Evolutionary conservation across 2,888 invertebrate species (phyloP).

Genomic region (Sinodicranocentrus sp.): DNA sequence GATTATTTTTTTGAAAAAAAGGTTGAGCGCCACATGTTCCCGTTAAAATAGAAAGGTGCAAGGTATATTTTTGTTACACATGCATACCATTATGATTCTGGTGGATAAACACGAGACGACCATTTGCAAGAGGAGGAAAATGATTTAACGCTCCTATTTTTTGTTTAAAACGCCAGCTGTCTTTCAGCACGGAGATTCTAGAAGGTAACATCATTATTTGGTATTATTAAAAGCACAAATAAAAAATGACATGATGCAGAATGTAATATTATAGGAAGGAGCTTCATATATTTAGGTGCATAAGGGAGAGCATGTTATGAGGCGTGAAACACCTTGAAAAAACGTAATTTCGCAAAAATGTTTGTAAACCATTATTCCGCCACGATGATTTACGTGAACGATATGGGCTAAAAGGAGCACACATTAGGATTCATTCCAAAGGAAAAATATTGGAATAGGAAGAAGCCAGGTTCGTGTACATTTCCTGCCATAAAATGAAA

Average conservation of each 20-base stretch:
- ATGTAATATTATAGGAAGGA: neutral
- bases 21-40: neutral
- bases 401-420: slow-evolving; percentile 19
- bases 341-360: slow-evolving; percentile 45
- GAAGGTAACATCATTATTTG: slow-evolving; percentile 14
- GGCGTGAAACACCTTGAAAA: slow-evolving; percentile 56
- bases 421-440: neutral
- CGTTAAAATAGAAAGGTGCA: neutral
- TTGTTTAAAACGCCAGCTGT: slow-evolving; percentile 21
- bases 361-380: slow-evolving; percentile 35
- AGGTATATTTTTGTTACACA: slow-evolving; percentile 10
- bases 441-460: neutral
- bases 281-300: neutral
- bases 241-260: slow-evolving; percentile 27
- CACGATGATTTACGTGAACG: slow-evolving; percentile 49
- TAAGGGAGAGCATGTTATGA: too few species aligned
- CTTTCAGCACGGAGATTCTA: slow-evolving; percentile 5
- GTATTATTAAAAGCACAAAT: slow-evolving; percentile 48
- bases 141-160: slow-evolving; percentile 13
- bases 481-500: slow-evolving; percentile 61
- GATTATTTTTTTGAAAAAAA: slow-evolving; percentile 46
- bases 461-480: slow-evolving; percentile 30
- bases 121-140: neutral
- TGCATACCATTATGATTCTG: neutral
- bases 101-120: neutral